phyloP scores from a whole-genome alignment of 2,113 vertebrate genomes.

The Paramormyrops kingsleyae region DNA sequence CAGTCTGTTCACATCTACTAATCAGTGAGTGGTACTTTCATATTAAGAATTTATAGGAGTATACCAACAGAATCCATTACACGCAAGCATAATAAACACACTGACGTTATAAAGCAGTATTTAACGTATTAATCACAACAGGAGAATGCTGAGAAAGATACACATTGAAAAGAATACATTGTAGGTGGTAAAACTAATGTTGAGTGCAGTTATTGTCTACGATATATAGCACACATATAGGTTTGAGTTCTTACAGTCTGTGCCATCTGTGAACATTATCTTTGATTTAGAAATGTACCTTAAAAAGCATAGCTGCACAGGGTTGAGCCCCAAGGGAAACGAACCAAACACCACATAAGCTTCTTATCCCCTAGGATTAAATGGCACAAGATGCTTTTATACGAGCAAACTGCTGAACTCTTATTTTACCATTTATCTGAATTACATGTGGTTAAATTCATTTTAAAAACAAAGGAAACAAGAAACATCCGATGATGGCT shows the following conservation, averaged over 20 bases:
- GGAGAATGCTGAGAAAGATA: neutral
- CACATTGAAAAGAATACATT: neutral
- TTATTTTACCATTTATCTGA: neutral
- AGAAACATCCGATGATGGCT: neutral
- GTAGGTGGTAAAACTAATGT: neutral
- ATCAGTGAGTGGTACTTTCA: neutral
- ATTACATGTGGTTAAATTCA: neutral
- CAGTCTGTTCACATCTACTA: neutral
- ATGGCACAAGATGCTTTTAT: conserved; percentile 4
- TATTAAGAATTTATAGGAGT: neutral
- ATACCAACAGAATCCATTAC: neutral
- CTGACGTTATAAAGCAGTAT: neutral
- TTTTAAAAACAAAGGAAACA: neutral
- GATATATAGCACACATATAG: neutral
- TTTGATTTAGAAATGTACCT: neutral
- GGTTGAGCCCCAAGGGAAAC: neutral
- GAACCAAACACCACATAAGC: neutral
- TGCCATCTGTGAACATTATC: neutral
- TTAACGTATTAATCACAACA: neutral
- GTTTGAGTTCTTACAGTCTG: neutral
- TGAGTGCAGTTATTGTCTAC: neutral
- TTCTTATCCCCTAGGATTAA: neutral
- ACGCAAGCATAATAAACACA: neutral
- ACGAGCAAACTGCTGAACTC: neutral
- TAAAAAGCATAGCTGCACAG: neutral